Evolutionary conservation across 2,113 vertebrate species (phyloP).

Genomic region (Polypterus bichir): DNA sequence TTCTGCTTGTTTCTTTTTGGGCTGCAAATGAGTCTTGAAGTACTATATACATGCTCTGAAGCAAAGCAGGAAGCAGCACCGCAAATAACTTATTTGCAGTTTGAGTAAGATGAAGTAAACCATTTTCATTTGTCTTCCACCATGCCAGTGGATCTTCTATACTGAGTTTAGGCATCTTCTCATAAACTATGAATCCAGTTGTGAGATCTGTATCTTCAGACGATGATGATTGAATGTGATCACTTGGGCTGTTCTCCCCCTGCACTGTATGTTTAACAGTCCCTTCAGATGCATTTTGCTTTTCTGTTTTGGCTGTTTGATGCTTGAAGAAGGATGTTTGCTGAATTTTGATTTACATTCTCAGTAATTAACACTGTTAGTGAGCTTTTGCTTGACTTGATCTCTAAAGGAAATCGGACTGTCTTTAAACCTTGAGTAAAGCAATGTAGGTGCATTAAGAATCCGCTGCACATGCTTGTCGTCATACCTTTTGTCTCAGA

Average conservation of each 20-base stretch:
- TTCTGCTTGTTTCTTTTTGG: slow-evolving; percentile 8
- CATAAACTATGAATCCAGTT: slow-evolving; percentile 8
- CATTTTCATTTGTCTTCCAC: slow-evolving; percentile 3
- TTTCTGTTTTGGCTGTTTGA: background rate
- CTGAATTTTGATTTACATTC: too few species aligned
- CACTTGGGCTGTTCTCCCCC: too few species aligned
- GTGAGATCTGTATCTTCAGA: slow-evolving; percentile 6
- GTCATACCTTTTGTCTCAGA: slow-evolving; percentile 1
- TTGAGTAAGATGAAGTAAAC: slow-evolving; percentile 11
- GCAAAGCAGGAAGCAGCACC: slow-evolving; percentile 13
- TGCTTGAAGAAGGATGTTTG: too few species aligned
- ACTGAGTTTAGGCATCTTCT: slow-evolving; percentile 14
- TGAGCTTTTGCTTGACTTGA: slow-evolving; percentile 12
- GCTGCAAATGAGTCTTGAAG: slow-evolving; percentile 14
- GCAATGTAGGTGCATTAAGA: slow-evolving; percentile 11
- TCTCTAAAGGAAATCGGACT: slow-evolving; percentile 12
- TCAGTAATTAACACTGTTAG: too few species aligned
- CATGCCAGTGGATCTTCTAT: slow-evolving; percentile 15
- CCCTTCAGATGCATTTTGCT: slow-evolving; percentile 6
- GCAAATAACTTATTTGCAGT: slow-evolving; percentile 13
- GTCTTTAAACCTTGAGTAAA: slow-evolving; percentile 14
- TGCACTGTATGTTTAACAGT: slow-evolving; percentile 3
- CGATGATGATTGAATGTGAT: slow-evolving; percentile 1
- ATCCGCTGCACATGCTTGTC: slow-evolving; percentile 6
- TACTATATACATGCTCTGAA: slow-evolving; percentile 11